These are phyloP conservation scores for Meloidogyne exigua DNA, from an alignment of 1,140 invertebrate species.

Conservation along the genomic window DNA sequence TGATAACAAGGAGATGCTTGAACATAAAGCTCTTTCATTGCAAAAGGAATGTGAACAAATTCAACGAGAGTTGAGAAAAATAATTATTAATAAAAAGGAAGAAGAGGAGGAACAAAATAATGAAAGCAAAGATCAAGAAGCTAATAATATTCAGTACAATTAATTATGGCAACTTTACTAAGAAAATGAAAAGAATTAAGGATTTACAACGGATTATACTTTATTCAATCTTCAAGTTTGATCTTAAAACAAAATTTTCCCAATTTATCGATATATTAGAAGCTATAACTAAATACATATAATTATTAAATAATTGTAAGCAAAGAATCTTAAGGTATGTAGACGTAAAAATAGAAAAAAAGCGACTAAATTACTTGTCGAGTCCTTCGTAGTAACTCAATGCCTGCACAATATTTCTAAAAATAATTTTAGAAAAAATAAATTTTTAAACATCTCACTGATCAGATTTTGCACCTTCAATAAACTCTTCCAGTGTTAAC, in stretches of 20 bases:
- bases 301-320: too few species aligned
- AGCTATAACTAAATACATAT: too few species aligned
- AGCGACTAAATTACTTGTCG: slow-evolving; percentile 3
- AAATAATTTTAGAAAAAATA: not conserved
- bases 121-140: not conserved
- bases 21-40: not conserved
- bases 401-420: slow-evolving; percentile 5
- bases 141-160: not conserved
- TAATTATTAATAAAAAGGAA: not conserved
- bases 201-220: too few species aligned
- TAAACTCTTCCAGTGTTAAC: slow-evolving; percentile 7
- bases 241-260: too few species aligned
- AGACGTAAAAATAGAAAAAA: too few species aligned
- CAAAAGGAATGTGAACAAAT: slow-evolving; percentile 20
- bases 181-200: too few species aligned
- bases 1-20: not conserved
- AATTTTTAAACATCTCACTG: not conserved
- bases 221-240: too few species aligned
- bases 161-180: too few species aligned
- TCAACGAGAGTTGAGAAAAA: slow-evolving; percentile 13
- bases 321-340: too few species aligned
- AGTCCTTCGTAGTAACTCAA: slow-evolving; percentile 23
- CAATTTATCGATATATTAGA: too few species aligned
- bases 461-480: slow-evolving; percentile 17
- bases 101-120: not conserved